Conservation (phyloP, 1,140 invertebrate genomes). For the Polypedilum pembai region DNA sequence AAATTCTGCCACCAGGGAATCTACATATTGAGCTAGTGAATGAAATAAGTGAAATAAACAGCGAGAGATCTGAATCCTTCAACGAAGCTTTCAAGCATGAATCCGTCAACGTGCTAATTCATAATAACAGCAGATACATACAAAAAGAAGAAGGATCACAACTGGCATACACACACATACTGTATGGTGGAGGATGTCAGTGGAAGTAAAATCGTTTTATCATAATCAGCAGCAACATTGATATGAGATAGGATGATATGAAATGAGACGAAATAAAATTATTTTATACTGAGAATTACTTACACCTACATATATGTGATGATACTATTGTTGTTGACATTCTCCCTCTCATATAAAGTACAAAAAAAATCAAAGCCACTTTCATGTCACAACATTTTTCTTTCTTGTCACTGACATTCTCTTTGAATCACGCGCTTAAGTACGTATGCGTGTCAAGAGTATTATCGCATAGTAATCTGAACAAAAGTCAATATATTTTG, state of each 20-base stretch:
- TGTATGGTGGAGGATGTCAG: neutral
- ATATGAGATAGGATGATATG: neutral
- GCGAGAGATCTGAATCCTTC: neutral
- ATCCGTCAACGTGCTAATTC: slow-evolving; percentile 1
- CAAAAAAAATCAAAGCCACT: slow-evolving; percentile 6
- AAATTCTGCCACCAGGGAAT: neutral
- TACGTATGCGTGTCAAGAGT: slow-evolving; percentile 9
- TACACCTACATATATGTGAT: too few relatives aligned
- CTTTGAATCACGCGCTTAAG: neutral
- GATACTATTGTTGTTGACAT: too few relatives aligned
- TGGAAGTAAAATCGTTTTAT: neutral
- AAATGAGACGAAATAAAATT: neutral
- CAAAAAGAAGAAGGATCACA: neutral
- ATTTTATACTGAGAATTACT: neutral
- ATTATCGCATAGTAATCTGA: neutral
- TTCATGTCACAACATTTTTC: neutral
- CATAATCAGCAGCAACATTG: neutral
- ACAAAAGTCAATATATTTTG: slow-evolving; percentile 13
- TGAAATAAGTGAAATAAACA: neutral
- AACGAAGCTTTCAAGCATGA: neutral
- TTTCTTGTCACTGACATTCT: neutral
- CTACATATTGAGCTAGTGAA: neutral
- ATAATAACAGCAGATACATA: neutral
- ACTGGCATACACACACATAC: neutral
- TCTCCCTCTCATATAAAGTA: neutral